Evolutionary conservation across 2,888 invertebrate species (phyloP).

Genomic region (Protophormia terraenovae): DNA sequence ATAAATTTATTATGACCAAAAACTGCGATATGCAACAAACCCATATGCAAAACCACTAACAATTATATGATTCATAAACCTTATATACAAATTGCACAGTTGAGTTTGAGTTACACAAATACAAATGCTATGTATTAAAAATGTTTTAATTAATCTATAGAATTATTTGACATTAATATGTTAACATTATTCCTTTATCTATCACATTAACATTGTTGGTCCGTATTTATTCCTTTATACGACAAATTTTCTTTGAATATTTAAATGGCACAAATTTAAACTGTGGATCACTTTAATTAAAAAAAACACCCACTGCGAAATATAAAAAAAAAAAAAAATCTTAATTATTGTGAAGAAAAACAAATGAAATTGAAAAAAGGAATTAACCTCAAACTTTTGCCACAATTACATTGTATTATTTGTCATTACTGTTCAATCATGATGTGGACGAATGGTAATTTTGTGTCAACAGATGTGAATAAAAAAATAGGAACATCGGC

Average conservation of each 20-base stretch:
- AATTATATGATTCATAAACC: no score
- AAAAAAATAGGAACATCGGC: not conserved
- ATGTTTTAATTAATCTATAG: no score
- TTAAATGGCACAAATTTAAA: not conserved
- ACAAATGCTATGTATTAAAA: no score
- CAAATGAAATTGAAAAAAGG: not conserved
- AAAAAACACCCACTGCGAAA: not conserved
- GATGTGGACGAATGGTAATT: not conserved
- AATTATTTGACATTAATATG: no score
- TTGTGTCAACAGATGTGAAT: not conserved
- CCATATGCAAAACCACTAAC: not conserved
- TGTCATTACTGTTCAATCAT: conserved; percentile 33
- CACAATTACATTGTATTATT: conserved; percentile 38
- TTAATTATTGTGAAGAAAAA: not conserved
- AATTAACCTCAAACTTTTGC: not conserved
- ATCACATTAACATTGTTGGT: not conserved
- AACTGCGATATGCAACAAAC: not conserved
- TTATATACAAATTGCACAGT: no score
- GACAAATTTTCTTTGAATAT: not conserved
- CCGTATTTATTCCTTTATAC: not conserved
- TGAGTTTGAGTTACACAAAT: no score
- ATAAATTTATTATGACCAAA: not conserved
- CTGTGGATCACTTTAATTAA: not conserved
- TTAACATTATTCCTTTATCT: not conserved
- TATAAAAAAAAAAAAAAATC: no score